phyloP scores from a whole-genome alignment of 2,113 vertebrate species.

The Notarius quadriscutis region DNA sequence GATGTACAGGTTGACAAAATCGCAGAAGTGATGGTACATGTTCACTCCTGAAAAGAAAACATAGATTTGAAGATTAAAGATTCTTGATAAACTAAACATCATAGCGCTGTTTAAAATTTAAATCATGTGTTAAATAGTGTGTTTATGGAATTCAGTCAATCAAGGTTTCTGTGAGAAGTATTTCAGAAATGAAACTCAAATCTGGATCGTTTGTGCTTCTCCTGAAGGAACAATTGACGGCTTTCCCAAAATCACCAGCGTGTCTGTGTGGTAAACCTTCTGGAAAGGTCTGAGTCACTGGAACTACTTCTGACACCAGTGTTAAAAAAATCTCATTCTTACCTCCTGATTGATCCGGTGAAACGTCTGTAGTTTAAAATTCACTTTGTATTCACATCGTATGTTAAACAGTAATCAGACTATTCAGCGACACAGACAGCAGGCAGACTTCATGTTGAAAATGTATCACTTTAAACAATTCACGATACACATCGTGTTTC shows the following conservation, averaged over 20 bases:
- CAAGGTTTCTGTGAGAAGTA: neutral
- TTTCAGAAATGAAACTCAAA: neutral
- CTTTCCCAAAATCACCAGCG: neutral
- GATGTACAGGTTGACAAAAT: constrained; percentile 95
- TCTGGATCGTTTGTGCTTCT: neutral
- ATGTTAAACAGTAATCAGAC: neutral
- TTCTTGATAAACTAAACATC: neutral
- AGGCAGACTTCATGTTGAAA: neutral
- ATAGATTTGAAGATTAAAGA: neutral
- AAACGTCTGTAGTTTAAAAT: neutral
- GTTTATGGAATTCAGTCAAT: too few species aligned
- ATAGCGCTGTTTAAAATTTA: neutral
- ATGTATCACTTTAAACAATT: neutral
- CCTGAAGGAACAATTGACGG: neutral
- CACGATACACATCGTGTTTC: neutral
- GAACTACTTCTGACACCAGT: neutral
- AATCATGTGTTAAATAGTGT: neutral
- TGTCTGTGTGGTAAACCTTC: neutral
- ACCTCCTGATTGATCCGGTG: neutral
- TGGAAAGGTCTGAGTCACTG: neutral
- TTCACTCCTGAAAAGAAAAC: constrained; percentile 82
- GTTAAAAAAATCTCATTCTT: neutral
- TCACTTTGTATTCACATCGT: neutral
- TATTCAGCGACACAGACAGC: neutral
- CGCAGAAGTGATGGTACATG: constrained; percentile 99